Evolutionary conservation across 2,888 invertebrate genomes (phyloP), one percentile per base, ranked within the genome.

Genomic region (Boloria euphrosyne): DNA sequence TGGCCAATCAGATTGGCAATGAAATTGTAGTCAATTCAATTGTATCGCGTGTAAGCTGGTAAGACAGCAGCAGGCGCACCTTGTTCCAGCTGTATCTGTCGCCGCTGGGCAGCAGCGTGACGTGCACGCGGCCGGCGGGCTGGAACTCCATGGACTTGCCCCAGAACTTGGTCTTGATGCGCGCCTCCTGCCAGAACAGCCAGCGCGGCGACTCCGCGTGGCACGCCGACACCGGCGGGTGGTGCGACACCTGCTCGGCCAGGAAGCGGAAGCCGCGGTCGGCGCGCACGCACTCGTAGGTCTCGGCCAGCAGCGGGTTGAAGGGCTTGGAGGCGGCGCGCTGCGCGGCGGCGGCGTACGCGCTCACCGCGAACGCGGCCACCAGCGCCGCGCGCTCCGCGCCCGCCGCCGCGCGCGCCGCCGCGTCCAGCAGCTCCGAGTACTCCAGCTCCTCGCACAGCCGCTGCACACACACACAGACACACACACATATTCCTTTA

Each of bases 91-190:
- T 93, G 80, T 96, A 96, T 74, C 94, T 93, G 78, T 96, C 96
- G 13, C 94, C 94, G 53, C 94, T 94, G 75, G 93, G 93, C 44
- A 90, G 86, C 62, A 95, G 85, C 50, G 93, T 78, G 13, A 96
- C 93, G 80, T 95, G 94, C 0, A 96, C 95, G 0, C 90, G 79
- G 57, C 95, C 97, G 22, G 95, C 90, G 0, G 97, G 97, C 83
- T 96, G 96, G 84, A 97, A 96, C 91, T 97, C 97, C 96, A 97
- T 96, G 65, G 96, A 96, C 87, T 97, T 97, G 69, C 97, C 97
- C 97, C 97, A 97, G 91, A 97, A 97, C 89, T 96, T 97, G 67
- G 96, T 97, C 87, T 96, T 96, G 76, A 96, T 95, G 73, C 96
- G 92, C 13, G 96, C 95, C 82, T 97, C 96, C 90, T 97, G 97